Conservation (phyloP, 1,140 invertebrate genomes). For the Drusus annulatus region DNA sequence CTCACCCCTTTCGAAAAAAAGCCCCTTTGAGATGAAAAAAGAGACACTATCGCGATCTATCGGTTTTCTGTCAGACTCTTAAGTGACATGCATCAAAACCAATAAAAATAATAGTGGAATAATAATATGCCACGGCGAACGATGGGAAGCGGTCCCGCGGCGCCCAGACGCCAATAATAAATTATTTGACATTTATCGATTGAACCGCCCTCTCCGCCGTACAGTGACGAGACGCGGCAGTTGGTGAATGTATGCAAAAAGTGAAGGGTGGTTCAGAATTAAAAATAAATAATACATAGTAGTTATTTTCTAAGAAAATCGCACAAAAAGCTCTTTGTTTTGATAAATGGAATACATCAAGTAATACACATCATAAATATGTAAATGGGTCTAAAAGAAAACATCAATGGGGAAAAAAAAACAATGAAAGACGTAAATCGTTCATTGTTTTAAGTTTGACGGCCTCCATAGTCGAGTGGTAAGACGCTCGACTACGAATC, state of each 20-base stretch:
- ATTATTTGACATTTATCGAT: slow-evolving; percentile 43
- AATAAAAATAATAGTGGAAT: slow-evolving; percentile 2
- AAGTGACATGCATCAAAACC: slow-evolving; percentile 2
- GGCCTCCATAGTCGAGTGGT: too few species aligned
- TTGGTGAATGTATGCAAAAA: slow-evolving; percentile 12
- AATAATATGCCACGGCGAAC: neutral
- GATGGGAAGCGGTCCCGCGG: neutral
- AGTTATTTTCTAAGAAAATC: too few species aligned
- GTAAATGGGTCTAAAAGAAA: too few species aligned
- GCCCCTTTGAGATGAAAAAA: neutral
- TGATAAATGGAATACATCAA: too few species aligned
- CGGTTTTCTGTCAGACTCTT: neutral
- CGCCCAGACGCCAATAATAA: slow-evolving; percentile 33
- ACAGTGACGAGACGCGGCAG: neutral
- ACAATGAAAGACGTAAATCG: too few species aligned
- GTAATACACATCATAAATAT: too few species aligned
- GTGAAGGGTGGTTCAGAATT: neutral
- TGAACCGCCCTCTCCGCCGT: slow-evolving; percentile 20
- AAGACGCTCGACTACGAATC: too few species aligned
- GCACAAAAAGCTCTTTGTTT: too few species aligned
- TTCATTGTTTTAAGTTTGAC: too few species aligned
- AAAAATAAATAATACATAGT: too few species aligned
- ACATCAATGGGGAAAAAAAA: too few species aligned
- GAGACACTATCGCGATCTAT: neutral
- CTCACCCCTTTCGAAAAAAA: neutral